These are phyloP conservation scores for Tinea pellionella DNA, from an alignment of 2,888 invertebrate genomes.

Conservation along the genomic window DNA sequence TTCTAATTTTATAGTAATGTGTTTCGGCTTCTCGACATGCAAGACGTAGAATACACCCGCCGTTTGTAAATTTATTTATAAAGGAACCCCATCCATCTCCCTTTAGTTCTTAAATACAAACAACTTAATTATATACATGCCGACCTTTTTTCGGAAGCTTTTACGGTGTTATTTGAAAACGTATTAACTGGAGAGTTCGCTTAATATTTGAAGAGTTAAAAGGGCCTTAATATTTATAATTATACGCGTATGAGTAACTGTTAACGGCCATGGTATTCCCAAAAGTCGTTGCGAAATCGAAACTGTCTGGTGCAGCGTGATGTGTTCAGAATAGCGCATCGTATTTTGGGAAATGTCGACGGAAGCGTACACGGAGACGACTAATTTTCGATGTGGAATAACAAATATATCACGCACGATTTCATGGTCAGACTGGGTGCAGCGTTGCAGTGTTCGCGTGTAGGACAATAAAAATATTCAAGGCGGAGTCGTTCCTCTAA, in stretches of 20 bases:
- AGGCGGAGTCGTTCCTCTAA: conserved; percentile 30
- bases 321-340: conserved; percentile 16
- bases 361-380: conserved; percentile 34
- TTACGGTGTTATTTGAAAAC: not conserved
- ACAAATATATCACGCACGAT: conserved; percentile 39
- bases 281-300: not conserved
- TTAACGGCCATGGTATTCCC: not conserved
- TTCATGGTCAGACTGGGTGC: conserved; percentile 38
- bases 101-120: conserved; percentile 25
- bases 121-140: not conserved
- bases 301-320: not conserved
- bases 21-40: not conserved
- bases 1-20: too few species aligned
- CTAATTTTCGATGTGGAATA: conserved; percentile 40
- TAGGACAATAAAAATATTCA: conserved; percentile 26
- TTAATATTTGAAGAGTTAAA: not conserved
- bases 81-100: conserved; percentile 44
- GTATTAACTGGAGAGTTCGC: not conserved
- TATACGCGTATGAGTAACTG: not conserved
- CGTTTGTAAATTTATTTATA: conserved; percentile 42
- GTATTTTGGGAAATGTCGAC: conserved; percentile 50
- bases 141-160: not conserved
- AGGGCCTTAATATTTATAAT: not conserved
- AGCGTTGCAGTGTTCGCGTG: conserved; percentile 25
- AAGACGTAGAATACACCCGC: not conserved